Conservation (phyloP, 1,140 invertebrate species). For the Tetramorium parvispinum region DNA sequence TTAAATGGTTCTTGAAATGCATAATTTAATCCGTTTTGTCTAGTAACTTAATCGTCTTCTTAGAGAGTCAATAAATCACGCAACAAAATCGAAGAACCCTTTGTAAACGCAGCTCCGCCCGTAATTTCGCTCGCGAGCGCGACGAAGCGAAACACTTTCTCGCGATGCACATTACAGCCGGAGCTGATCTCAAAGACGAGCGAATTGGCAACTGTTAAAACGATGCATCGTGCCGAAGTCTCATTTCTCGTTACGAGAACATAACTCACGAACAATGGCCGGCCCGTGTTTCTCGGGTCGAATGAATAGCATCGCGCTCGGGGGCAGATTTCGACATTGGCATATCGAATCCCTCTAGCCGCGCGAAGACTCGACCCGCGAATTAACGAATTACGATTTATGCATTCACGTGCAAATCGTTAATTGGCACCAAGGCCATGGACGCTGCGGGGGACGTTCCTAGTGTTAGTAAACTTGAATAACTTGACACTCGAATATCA, state of each 20-base stretch:
- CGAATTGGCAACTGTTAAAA: conserved; percentile 69
- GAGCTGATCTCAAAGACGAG: conserved; percentile 44
- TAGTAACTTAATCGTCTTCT: background rate
- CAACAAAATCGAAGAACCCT: background rate
- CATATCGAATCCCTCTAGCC: conserved; percentile 69
- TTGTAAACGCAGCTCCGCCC: background rate
- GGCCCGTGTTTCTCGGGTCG: conserved; percentile 63
- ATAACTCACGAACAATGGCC: conserved; percentile 74
- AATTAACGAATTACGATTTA: conserved; percentile 77
- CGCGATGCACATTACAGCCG: conserved; percentile 10
- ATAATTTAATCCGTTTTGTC: background rate
- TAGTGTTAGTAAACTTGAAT: conserved; percentile 40
- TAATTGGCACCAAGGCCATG: conserved; percentile 72
- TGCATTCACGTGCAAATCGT: conserved; percentile 68
- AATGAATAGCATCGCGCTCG: conserved; percentile 70
- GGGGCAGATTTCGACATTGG: conserved; percentile 67
- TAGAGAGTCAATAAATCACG: background rate
- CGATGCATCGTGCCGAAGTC: conserved; percentile 47
- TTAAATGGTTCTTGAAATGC: background rate
- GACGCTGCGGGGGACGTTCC: conserved; percentile 58
- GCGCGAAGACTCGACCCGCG: conserved; percentile 47
- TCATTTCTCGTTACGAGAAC: conserved; percentile 73
- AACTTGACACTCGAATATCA: conserved; percentile 8
- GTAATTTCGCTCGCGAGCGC: conserved; percentile 33
- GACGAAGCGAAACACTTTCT: conserved; percentile 44